These are phyloP conservation scores for Malaclemys terrapin DNA, from an alignment of 2,113 vertebrate genomes.

Conservation along the genomic window DNA sequence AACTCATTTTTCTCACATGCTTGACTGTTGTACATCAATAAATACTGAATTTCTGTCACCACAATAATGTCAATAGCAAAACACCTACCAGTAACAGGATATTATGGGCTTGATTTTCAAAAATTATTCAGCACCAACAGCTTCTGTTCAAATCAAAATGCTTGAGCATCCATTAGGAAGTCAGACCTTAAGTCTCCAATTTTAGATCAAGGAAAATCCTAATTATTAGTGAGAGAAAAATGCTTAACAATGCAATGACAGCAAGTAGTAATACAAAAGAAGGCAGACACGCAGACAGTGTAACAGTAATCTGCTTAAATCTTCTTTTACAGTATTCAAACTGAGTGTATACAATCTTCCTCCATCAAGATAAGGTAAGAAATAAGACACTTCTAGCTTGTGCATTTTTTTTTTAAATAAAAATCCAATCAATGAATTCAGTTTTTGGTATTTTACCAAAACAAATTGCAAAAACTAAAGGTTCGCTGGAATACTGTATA, in stretches of 20 bases:
- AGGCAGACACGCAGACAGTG: not conserved
- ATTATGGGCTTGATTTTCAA: too few species aligned
- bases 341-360: not conserved
- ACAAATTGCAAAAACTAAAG: not conserved
- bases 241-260: not conserved
- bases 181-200: not conserved
- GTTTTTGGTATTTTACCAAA: not conserved
- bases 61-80: too few species aligned
- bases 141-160: not conserved
- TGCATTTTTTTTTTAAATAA: not conserved
- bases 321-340: not conserved
- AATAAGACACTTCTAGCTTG: not conserved
- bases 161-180: not conserved
- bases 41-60: too few species aligned
- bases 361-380: not conserved
- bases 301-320: not conserved
- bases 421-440: not conserved
- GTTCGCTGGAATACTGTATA: not conserved
- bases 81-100: too few species aligned
- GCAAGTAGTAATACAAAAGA: not conserved
- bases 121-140: not conserved
- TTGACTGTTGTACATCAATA: too few species aligned
- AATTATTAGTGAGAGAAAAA: not conserved
- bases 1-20: too few species aligned
- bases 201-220: not conserved